Base-by-base conservation (phyloP, 2,797 vertebrate genomes). In the Acomys russatus region DNA sequence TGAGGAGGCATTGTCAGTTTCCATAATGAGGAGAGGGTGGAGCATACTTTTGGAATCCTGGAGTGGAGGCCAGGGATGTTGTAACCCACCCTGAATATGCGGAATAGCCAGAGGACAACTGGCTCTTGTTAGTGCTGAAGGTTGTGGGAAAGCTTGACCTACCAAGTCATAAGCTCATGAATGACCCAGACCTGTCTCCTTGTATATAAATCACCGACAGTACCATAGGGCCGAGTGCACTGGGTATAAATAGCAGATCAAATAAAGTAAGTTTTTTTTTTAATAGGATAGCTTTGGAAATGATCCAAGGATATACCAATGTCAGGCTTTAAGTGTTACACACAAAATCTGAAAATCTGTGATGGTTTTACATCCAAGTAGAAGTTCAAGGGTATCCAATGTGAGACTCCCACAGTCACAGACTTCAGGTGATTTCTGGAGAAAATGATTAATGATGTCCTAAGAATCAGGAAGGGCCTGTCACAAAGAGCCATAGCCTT, bases 251-350 rank as follows among this genome's bases (percentile, higher is more conserved):
- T 0, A 64, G 18, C 18, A 3, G 56, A 56, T 71, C 70, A 79
- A 49, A 54, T 73, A 56, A 38, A 92, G 76, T 44, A 30, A 91
- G 18, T 35, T 5, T 88, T 44, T 6, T 18, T 59, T 59, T 17
- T 59, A 17, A 1, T 83, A 64, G 23, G n/a, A 61, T 44, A 77
- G n/a, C 35, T 92, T 92, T 95, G 85, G 44, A 96, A 84, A 86
- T 49, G 18, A 84, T n/a, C 63, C 59, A 70, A 66, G 23, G 76
- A n/a, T 51, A 51, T 66, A 68, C 61, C 4, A 54, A 30, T 12
- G 25, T 79, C 51, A 87, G 51, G 14, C n/a, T 70, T 38, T 3
- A 74, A 9, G 3, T 79, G 35, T 76, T 91, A 89, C 35, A 94
- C 23, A 38, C 6, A 76, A 90, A 68, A 88, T 73, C 0, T 82